Conservation (phyloP, 2,797 vertebrate species). For the Acanthurus leucopareius region DNA sequence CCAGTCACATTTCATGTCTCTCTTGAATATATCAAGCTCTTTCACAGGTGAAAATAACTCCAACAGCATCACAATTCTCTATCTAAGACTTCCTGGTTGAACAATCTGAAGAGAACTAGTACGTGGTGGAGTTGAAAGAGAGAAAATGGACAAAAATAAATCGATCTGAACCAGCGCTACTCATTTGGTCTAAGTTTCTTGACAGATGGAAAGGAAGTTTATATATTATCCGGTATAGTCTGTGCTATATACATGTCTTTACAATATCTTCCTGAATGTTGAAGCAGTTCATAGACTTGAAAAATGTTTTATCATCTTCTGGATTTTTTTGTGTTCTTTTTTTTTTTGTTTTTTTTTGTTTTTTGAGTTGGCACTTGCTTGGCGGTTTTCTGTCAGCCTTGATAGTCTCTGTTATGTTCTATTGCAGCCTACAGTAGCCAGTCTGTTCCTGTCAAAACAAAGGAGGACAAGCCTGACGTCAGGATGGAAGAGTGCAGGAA, state of each 20-base stretch:
- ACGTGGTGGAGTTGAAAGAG: slow-evolving; percentile 73
- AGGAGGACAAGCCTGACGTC: slow-evolving; percentile 94
- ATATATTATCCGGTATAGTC: slow-evolving; percentile 99
- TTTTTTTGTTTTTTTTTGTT: slow-evolving; percentile 63
- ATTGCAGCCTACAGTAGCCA: slow-evolving; percentile 93
- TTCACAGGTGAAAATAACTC: slow-evolving; percentile 55
- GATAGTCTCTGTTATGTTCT: slow-evolving; percentile 92
- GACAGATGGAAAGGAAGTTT: slow-evolving; percentile 95
- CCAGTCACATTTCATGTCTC: slow-evolving; percentile 59
- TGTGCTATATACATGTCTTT: slow-evolving; percentile 99
- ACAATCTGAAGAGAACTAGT: slow-evolving; percentile 82
- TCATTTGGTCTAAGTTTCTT: slow-evolving; percentile 96
- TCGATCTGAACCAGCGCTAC: slow-evolving; percentile 91
- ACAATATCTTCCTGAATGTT: slow-evolving; percentile 99
- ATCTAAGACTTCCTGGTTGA: slow-evolving; percentile 81
- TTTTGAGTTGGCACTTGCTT: slow-evolving; percentile 96
- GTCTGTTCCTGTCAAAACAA: slow-evolving; percentile 92
- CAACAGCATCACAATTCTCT: slow-evolving; percentile 55
- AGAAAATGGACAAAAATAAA: slow-evolving; percentile 83
- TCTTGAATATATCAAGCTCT: slow-evolving; percentile 61
- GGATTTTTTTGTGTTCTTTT: slow-evolving; percentile 65
- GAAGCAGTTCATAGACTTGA: slow-evolving; percentile 99
- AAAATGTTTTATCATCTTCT: slow-evolving; percentile 84
- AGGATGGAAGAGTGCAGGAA: slow-evolving; percentile 98
- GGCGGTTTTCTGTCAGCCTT: slow-evolving; percentile 93